Evolutionary conservation across 2,113 vertebrate genomes (phyloP).

Genomic region (Ceyx margarethae): DNA sequence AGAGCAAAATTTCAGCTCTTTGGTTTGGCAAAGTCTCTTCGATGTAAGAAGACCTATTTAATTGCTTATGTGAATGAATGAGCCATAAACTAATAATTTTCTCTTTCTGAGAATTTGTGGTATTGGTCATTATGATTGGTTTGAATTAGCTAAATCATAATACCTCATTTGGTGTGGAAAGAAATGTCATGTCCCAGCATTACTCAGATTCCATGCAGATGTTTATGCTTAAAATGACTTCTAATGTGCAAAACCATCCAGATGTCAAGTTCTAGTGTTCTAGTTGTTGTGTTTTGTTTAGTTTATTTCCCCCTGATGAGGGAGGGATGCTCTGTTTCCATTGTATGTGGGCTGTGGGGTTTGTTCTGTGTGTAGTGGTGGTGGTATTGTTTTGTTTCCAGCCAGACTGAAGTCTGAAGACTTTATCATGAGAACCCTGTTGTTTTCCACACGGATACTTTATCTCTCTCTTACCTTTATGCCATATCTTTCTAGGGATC

Average conservation of each 20-base stretch:
- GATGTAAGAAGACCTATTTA: background rate
- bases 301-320: background rate
- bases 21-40: background rate
- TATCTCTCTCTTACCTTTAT: background rate
- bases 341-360: background rate
- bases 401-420: background rate
- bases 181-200: background rate
- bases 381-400: background rate
- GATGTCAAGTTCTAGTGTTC: background rate
- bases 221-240: background rate
- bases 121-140: background rate
- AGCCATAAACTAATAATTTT: background rate
- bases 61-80: background rate
- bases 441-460: background rate
- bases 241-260: background rate
- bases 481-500: background rate
- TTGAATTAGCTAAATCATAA: background rate
- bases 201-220: accelerated
- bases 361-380: background rate
- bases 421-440: background rate
- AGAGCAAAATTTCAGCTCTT: background rate
- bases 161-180: background rate
- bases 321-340: background rate
- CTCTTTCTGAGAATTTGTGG: background rate
- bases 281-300: too few relatives aligned